phyloP scores from a whole-genome alignment of 2,888 invertebrate genomes.

The Trileptium ribeirensis region DNA sequence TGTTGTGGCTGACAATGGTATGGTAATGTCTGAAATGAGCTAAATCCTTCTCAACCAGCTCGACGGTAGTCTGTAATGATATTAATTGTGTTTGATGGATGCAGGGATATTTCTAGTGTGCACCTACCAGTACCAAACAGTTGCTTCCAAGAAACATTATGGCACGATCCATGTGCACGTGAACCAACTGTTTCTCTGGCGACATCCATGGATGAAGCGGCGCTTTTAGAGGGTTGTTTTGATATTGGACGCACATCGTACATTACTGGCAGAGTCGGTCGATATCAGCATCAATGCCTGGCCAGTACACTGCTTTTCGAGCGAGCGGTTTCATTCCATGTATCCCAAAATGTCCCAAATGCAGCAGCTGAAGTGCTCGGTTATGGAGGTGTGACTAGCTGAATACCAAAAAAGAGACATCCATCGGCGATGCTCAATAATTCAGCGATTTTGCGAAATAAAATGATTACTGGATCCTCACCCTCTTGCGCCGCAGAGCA shows the following conservation, averaged over 20 bases:
- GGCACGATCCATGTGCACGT: slow-evolving; percentile 43
- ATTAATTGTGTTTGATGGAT: slow-evolving; percentile 7
- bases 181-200: slow-evolving; percentile 40
- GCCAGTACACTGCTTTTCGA: neutral
- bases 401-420: slow-evolving; percentile 30
- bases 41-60: slow-evolving; percentile 32
- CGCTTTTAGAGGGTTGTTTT: slow-evolving; percentile 21
- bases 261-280: neutral
- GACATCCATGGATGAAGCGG: slow-evolving; percentile 41
- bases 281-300: slow-evolving; percentile 12
- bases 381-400: neutral
- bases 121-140: neutral
- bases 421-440: slow-evolving; percentile 20
- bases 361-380: neutral
- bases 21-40: slow-evolving; percentile 35
- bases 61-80: slow-evolving; percentile 28
- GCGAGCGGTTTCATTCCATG: neutral
- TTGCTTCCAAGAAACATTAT: slow-evolving; percentile 31
- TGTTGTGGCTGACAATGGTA: slow-evolving; percentile 38
- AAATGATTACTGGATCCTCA: neutral
- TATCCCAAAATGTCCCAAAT: slow-evolving; percentile 10
- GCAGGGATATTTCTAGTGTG: slow-evolving; percentile 4
- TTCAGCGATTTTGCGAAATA: neutral
- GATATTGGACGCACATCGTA: slow-evolving; percentile 2
- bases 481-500: neutral